Evolutionary conservation across 2,888 invertebrate genomes (phyloP).

Genomic region (Lasioglossum malachurum): DNA sequence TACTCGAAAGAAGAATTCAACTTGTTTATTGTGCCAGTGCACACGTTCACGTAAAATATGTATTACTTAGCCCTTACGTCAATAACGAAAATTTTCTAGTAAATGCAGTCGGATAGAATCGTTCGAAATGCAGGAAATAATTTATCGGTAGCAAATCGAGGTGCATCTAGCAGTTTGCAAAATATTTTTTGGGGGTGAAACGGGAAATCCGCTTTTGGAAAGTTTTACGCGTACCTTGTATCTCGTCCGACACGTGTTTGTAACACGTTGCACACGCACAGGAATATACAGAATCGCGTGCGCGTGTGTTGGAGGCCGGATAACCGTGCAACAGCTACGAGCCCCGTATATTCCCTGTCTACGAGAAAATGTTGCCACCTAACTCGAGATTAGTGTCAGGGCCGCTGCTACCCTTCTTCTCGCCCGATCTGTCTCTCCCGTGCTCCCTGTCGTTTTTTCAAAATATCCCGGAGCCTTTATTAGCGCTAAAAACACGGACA

Average conservation of each 20-base stretch:
- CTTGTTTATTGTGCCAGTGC: neutral
- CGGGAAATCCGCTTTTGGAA: neutral
- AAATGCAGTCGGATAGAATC: neutral
- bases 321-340: constrained; percentile 42
- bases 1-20: neutral
- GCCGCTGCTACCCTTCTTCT: constrained; percentile 61
- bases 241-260: constrained; percentile 17
- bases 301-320: constrained; percentile 20
- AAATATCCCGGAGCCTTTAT: constrained; percentile 33
- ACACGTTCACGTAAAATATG: too few relatives aligned
- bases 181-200: neutral
- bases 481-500: neutral
- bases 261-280: neutral
- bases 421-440: constrained; percentile 4
- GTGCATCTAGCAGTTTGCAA: neutral
- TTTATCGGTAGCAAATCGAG: neutral
- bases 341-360: constrained; percentile 69
- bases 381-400: constrained; percentile 80
- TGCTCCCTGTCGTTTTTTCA: constrained; percentile 33
- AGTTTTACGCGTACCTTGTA: constrained; percentile 5
- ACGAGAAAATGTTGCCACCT: constrained; percentile 79
- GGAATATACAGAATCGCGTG: neutral
- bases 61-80: too few relatives aligned
- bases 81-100: too few relatives aligned
- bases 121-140: neutral